A percentile compares a stretch with the other conserved stretches of the same genome.
These are phyloP conservation scores for Narcine bancroftii DNA, from an alignment of 2,113 vertebrate species.

Conservation along the genomic window DNA sequence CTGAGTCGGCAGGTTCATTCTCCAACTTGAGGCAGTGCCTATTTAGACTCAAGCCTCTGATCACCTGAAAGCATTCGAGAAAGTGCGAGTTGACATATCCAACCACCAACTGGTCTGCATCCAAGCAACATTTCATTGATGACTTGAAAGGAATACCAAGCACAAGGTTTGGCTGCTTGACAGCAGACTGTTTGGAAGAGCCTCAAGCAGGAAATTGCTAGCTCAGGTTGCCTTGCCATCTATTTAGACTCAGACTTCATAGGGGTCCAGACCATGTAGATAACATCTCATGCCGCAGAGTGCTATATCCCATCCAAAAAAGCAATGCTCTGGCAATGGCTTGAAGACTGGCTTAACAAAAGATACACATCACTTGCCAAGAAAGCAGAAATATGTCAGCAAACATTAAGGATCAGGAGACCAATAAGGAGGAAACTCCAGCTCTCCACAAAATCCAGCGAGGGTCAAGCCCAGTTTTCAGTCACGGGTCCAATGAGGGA, in stretches of 20 bases:
- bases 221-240: background rate
- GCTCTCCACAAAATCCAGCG: background rate
- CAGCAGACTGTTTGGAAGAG: constrained; percentile 29
- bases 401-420: background rate
- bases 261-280: background rate
- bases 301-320: background rate
- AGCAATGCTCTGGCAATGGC: background rate
- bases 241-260: background rate
- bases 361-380: background rate
- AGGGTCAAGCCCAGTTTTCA: background rate
- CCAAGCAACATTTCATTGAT: background rate
- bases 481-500: background rate
- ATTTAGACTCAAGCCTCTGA: background rate
- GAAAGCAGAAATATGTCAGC: background rate
- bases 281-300: background rate
- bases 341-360: background rate
- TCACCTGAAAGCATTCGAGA: background rate
- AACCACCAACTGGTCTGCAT: constrained; percentile 5
- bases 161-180: background rate
- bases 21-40: background rate
- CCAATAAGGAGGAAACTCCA: background rate
- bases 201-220: constrained; percentile 1
- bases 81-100: background rate
- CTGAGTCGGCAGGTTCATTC: background rate
- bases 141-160: background rate